Conservation (phyloP, 2,888 invertebrate genomes). For the Electrophaes corylata region DNA sequence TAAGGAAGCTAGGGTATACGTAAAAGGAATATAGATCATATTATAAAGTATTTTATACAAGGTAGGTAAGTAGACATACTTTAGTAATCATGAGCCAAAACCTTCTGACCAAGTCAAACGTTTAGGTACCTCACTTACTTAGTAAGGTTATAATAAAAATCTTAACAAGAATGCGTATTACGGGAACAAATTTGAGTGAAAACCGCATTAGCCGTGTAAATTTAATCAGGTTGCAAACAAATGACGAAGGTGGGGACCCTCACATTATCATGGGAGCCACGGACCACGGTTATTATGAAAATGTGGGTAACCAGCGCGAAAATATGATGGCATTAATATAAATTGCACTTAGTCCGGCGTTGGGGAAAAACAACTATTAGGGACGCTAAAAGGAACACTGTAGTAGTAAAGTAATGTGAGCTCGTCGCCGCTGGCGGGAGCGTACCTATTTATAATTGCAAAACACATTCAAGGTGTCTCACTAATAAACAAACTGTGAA, state of each 20-base stretch:
- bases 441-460: slow-evolving; percentile 32
- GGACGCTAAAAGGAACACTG: slow-evolving; percentile 42
- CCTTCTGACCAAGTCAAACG: background rate
- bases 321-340: slow-evolving; percentile 81
- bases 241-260: slow-evolving; percentile 75
- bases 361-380: slow-evolving; percentile 70
- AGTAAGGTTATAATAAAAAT: slow-evolving; percentile 37
- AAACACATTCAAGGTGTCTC: slow-evolving; percentile 16
- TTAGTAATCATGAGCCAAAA: too few relatives aligned
- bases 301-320: slow-evolving; percentile 77
- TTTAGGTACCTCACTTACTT: background rate
- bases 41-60: too few relatives aligned
- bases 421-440: slow-evolving; percentile 42
- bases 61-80: too few relatives aligned
- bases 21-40: too few relatives aligned
- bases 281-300: slow-evolving; percentile 77
- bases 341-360: slow-evolving; percentile 72
- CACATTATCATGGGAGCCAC: slow-evolving; percentile 69
- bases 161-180: slow-evolving; percentile 48
- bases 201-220: slow-evolving; percentile 72
- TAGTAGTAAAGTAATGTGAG: slow-evolving; percentile 42
- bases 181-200: slow-evolving; percentile 63
- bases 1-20: too few relatives aligned
- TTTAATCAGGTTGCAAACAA: slow-evolving; percentile 79
- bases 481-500: slow-evolving; percentile 11